Conservation (phyloP, 2,888 invertebrate genomes). For the Chironomus tentans region DNA sequence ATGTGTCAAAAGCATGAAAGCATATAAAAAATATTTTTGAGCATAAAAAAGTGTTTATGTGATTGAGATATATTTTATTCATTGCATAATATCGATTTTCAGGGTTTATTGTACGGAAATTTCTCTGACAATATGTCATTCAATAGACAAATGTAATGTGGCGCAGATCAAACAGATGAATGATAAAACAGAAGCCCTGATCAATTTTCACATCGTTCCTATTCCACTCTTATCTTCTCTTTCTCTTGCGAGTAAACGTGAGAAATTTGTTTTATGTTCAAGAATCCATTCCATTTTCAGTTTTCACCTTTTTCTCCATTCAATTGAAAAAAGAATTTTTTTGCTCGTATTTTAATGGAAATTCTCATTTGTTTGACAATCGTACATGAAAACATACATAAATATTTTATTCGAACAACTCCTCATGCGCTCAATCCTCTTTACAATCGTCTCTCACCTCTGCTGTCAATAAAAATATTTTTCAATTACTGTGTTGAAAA, state of each 20-base stretch:
- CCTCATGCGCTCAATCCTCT: too few relatives aligned
- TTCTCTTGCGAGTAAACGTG: not conserved
- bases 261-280: not conserved
- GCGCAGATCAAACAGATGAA: too few relatives aligned
- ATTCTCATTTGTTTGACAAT: not conserved
- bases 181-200: too few relatives aligned
- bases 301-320: not conserved
- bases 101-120: not conserved
- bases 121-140: not conserved
- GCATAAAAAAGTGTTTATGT: constrained; percentile 8
- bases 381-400: not conserved
- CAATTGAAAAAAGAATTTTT: not conserved
- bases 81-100: constrained; percentile 10
- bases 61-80: constrained; percentile 14
- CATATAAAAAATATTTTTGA: not conserved
- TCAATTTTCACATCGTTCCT: not conserved
- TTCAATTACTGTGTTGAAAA: not conserved
- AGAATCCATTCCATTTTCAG: not conserved
- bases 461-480: constrained; percentile 3
- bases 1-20: not conserved
- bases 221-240: not conserved
- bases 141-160: too few relatives aligned
- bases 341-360: not conserved
- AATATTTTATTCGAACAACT: not conserved
- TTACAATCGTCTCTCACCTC: not conserved